Evolutionary conservation across 2,888 invertebrate genomes (phyloP).

Genomic region (Tetragnatha montana): DNA sequence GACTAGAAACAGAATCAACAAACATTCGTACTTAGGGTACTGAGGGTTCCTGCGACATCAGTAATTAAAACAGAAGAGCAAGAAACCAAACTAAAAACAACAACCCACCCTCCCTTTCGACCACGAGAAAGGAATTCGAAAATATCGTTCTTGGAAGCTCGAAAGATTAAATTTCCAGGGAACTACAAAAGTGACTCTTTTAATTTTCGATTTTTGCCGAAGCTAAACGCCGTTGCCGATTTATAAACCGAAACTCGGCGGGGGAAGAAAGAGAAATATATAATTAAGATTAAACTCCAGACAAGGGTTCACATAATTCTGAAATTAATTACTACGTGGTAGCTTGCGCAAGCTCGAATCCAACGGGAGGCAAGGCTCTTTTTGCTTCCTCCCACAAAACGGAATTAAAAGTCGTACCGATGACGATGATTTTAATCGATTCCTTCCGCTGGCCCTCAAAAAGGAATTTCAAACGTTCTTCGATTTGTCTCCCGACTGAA

Average conservation of each 20-base stretch:
- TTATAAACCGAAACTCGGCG: constrained; percentile 42
- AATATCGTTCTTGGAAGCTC: not conserved
- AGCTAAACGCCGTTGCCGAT: constrained; percentile 43
- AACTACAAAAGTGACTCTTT: constrained; percentile 33
- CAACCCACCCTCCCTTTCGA: not conserved
- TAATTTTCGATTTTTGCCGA: constrained; percentile 44
- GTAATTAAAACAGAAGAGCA: constrained; percentile 34
- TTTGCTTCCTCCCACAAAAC: constrained; percentile 11
- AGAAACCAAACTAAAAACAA: constrained; percentile 21
- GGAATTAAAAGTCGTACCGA: constrained; percentile 65
- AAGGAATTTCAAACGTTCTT: constrained; percentile 62
- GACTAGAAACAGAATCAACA: not conserved
- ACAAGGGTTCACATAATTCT: constrained; percentile 69
- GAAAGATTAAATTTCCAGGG: constrained; percentile 62
- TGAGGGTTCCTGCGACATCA: not conserved
- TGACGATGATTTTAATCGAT: constrained; percentile 70
- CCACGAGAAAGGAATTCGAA: constrained; percentile 41
- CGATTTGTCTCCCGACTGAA: constrained; percentile 57
- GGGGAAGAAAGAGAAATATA: constrained; percentile 61
- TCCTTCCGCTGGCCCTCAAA: constrained; percentile 18
- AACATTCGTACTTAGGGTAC: not conserved
- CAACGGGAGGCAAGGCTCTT: not conserved
- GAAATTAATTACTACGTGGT: constrained; percentile 64
- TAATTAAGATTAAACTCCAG: constrained; percentile 69
- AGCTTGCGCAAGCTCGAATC: constrained; percentile 6